Evolutionary conservation across 2,797 vertebrate species (phyloP).

Genomic region (Stomatorhinus walkeri): DNA sequence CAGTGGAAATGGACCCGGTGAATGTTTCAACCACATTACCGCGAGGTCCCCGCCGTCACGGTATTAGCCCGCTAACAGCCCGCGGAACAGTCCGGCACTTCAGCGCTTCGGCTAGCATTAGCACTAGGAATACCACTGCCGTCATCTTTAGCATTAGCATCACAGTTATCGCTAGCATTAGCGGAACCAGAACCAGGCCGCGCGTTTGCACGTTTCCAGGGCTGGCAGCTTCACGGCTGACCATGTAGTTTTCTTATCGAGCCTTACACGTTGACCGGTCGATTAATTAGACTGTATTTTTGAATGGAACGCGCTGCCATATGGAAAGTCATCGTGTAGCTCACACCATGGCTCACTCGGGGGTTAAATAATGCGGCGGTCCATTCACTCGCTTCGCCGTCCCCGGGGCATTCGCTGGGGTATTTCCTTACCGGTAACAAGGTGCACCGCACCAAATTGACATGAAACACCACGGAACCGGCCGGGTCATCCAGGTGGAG

Average conservation of each 20-base stretch:
- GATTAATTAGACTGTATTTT: neutral
- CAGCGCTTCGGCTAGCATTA: neutral
- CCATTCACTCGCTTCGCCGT: neutral
- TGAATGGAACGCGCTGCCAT: neutral
- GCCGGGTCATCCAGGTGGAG: neutral
- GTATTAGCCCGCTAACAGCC: neutral
- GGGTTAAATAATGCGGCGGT: conserved; percentile 7
- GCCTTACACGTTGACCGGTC: neutral
- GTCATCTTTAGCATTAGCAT: neutral
- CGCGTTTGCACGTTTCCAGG: neutral
- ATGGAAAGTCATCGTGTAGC: neutral
- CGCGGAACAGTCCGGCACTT: neutral
- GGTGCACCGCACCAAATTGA: neutral
- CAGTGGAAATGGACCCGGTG: neutral
- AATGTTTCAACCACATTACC: neutral
- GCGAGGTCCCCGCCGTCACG: neutral
- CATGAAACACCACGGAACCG: neutral
- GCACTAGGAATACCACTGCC: neutral
- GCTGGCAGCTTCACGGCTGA: neutral
- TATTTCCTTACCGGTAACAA: neutral
- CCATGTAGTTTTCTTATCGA: neutral
- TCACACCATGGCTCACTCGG: neutral
- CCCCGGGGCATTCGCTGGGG: neutral
- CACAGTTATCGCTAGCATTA: neutral
- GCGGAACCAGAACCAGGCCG: neutral